Evolutionary conservation across 2,888 invertebrate species (phyloP).

Genomic region (Nasonovia ribisnigri): DNA sequence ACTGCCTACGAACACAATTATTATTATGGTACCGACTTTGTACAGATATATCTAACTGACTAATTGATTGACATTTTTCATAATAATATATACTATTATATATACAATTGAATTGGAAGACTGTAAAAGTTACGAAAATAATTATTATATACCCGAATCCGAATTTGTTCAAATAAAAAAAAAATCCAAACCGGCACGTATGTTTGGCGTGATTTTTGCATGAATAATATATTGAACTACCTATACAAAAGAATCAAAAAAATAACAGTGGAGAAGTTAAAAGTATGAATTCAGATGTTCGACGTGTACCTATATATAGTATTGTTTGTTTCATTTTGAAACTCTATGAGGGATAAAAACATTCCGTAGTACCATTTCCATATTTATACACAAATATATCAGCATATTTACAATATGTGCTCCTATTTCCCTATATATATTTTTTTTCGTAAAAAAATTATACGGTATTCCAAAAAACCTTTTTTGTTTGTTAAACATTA

Average conservation of each 20-base stretch:
- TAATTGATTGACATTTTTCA: neutral
- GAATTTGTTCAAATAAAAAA: neutral
- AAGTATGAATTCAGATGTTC: neutral
- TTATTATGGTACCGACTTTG: neutral
- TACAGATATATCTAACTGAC: neutral
- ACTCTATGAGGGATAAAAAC: neutral
- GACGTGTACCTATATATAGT: neutral
- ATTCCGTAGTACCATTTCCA: slow-evolving; percentile 1
- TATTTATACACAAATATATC: slow-evolving; percentile 22
- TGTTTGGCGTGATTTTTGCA: neutral
- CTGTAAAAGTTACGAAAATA: neutral
- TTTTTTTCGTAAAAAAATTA: neutral
- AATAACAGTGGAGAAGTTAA: neutral
- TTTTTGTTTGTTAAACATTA: slow-evolving; percentile 2
- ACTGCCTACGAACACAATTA: neutral
- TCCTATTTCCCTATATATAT: neutral
- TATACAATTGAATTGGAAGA: neutral
- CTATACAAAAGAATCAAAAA: neutral
- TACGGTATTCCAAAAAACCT: neutral
- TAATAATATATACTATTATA: neutral
- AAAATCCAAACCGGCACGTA: neutral
- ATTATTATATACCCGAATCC: neutral
- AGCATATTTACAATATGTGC: slow-evolving; percentile 2
- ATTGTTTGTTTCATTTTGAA: neutral
- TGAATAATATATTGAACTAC: neutral